A percentile compares a stretch with the other conserved stretches of the same genome.
These are phyloP conservation scores for Triops cancriformis DNA, from an alignment of 1,140 invertebrate genomes.

Conservation along the genomic window DNA sequence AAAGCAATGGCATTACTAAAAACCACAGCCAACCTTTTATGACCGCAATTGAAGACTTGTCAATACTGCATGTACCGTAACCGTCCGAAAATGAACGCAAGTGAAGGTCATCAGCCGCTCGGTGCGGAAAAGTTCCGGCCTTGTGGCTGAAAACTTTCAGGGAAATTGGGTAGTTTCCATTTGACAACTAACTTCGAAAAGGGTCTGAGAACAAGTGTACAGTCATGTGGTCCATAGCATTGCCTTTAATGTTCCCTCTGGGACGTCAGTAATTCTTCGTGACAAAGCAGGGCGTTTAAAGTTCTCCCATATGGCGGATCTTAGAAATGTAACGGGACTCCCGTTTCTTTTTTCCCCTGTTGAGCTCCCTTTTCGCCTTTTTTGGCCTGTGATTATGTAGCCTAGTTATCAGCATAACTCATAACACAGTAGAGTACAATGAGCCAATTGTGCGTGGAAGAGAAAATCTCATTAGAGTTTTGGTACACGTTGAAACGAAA, in stretches of 20 bases:
- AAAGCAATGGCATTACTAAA: too few relatives aligned
- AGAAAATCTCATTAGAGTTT: background rate
- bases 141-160: background rate
- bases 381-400: background rate
- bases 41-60: background rate
- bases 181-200: background rate
- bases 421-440: background rate
- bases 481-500: background rate
- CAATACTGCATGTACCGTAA: background rate
- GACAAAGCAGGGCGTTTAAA: background rate
- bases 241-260: background rate
- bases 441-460: background rate
- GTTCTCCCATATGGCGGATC: conserved; percentile 4
- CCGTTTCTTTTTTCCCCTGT: background rate
- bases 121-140: background rate
- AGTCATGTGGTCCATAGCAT: background rate
- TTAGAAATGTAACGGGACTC: conserved; percentile 4
- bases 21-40: too few relatives aligned
- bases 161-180: background rate
- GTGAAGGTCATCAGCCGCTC: background rate
- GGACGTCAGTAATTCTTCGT: background rate
- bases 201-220: background rate
- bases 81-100: too few relatives aligned
- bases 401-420: background rate
- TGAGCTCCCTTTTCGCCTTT: background rate